These are phyloP conservation scores for Autographa gamma DNA, from an alignment of 2,888 invertebrate genomes.

Conservation along the genomic window DNA sequence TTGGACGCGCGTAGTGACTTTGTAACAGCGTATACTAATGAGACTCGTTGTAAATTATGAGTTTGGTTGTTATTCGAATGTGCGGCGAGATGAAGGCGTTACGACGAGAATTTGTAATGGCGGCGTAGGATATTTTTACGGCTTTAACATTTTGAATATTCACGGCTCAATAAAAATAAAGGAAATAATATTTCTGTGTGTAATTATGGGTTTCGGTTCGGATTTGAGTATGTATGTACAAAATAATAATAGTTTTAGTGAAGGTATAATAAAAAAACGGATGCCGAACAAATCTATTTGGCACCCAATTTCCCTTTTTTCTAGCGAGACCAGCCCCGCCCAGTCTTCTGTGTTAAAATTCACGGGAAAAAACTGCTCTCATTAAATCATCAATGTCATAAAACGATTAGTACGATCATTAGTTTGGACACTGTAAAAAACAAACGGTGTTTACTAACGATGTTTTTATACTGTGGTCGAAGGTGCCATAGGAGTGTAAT, in stretches of 20 bases:
- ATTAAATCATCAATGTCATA: slow-evolving; percentile 84
- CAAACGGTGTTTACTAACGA: slow-evolving; percentile 73
- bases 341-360: slow-evolving; percentile 57
- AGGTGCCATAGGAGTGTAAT: slow-evolving; percentile 66
- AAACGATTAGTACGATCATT: slow-evolving; percentile 79
- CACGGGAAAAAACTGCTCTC: slow-evolving; percentile 61
- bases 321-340: slow-evolving; percentile 45
- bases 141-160: slow-evolving; percentile 61
- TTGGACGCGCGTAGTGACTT: slow-evolving; percentile 71
- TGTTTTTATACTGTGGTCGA: slow-evolving; percentile 80
- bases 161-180: slow-evolving; percentile 52
- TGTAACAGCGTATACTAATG: slow-evolving; percentile 82
- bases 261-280: slow-evolving; percentile 1
- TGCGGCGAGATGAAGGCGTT: slow-evolving; percentile 84
- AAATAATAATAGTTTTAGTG: background rate
- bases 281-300: slow-evolving; percentile 21
- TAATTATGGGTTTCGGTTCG: slow-evolving; percentile 48
- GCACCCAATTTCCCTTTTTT: slow-evolving; percentile 31
- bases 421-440: slow-evolving; percentile 74
- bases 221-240: slow-evolving; percentile 15
- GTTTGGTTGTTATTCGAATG: slow-evolving; percentile 76
- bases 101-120: slow-evolving; percentile 80
- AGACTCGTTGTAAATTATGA: slow-evolving; percentile 80
- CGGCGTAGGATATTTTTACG: slow-evolving; percentile 72
- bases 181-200: slow-evolving; percentile 51